phyloP scores from a whole-genome alignment of 64 coral and sea anemone genomes.

The Actinia tenebrosa region DNA sequence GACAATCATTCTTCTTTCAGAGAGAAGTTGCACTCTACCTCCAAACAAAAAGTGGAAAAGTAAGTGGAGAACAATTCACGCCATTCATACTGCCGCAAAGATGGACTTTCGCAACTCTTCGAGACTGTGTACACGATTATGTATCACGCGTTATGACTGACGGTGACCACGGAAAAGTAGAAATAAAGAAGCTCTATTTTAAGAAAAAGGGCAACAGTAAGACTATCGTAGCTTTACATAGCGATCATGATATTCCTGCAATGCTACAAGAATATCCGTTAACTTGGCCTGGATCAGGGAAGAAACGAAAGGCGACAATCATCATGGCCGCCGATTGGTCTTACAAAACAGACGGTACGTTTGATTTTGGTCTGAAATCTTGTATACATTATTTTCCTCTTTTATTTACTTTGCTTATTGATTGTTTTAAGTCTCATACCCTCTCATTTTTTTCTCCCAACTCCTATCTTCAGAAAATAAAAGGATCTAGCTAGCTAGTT shows the following conservation, averaged over 20 bases:
- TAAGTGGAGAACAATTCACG: not conserved
- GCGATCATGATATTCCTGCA: too few relatives aligned
- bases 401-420: too few relatives aligned
- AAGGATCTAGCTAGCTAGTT: too few relatives aligned
- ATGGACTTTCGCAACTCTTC: conserved; percentile 10
- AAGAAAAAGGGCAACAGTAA: not conserved
- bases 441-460: too few relatives aligned
- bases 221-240: too few relatives aligned
- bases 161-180: not conserved
- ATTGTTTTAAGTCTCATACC: too few relatives aligned
- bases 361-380: too few relatives aligned
- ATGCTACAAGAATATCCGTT: conserved; percentile 4
- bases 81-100: not conserved
- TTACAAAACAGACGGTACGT: not conserved
- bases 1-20: conserved; percentile 2
- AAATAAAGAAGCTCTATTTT: conserved; percentile 10
- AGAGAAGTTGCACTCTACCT: conserved; percentile 30
- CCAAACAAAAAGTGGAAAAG: conserved; percentile 19
- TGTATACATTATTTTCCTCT: too few relatives aligned
- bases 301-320: not conserved
- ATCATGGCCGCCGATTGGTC: conserved; percentile 15
- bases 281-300: not conserved
- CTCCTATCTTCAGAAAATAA: too few relatives aligned
- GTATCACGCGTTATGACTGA: not conserved
- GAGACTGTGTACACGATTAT: conserved; percentile 20